Conservation (phyloP, 2,113 vertebrate species). For the Passer domesticus region DNA sequence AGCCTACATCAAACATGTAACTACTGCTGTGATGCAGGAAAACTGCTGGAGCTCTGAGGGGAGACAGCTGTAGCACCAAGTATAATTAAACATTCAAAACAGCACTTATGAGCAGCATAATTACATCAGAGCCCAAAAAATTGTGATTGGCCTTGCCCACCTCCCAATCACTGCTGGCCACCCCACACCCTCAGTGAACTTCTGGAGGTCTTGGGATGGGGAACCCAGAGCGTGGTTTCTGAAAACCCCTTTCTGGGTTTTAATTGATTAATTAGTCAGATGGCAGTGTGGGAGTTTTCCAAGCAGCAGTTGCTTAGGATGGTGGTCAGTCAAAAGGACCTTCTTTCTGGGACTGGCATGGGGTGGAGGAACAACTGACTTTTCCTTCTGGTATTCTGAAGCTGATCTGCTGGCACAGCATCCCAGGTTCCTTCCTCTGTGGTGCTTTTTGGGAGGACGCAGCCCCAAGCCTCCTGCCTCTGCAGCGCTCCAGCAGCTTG, state of each 20-base stretch:
- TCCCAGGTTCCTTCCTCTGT: rapidly evolving
- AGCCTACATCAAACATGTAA: not conserved
- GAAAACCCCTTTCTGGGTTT: not conserved
- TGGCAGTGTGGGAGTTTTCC: not conserved
- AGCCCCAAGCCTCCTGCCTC: not conserved
- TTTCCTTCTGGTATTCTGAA: not conserved
- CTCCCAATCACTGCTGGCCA: not conserved
- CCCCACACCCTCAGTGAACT: not conserved
- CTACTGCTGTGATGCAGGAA: not conserved
- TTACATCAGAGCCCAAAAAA: not conserved
- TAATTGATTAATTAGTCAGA: not conserved
- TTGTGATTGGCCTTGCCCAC: not conserved
- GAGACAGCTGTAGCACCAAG: not conserved
- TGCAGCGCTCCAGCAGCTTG: not conserved
- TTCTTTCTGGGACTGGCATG: not conserved
- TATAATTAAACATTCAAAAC: not conserved
- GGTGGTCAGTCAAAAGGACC: not conserved
- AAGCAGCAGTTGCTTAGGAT: not conserved
- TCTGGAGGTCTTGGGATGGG: not conserved
- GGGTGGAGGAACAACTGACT: not conserved
- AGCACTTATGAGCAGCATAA: not conserved
- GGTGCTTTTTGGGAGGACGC: not conserved
- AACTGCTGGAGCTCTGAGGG: not conserved
- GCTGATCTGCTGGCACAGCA: not conserved
- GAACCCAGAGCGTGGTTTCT: rapidly evolving